phyloP scores from a whole-genome alignment of 1,140 invertebrate species.

The Steinernema khuongi region DNA sequence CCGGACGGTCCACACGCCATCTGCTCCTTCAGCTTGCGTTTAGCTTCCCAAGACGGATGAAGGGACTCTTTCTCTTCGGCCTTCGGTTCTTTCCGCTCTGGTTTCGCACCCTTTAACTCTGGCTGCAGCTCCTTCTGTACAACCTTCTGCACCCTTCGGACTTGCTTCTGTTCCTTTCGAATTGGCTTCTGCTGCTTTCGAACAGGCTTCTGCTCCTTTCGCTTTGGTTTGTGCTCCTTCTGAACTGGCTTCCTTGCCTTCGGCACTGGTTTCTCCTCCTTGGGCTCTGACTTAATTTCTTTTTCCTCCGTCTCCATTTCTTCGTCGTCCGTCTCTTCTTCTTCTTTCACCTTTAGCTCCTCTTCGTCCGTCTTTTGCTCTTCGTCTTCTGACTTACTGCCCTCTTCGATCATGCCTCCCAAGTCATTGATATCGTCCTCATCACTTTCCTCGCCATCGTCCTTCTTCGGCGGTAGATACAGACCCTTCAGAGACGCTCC shows the following conservation, averaged over 20 bases:
- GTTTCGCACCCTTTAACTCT: background rate
- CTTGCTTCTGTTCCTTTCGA: background rate
- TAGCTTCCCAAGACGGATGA: constrained; percentile 15
- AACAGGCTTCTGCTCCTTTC: background rate
- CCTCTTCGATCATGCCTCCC: background rate
- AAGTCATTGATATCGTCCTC: background rate
- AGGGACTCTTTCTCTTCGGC: background rate
- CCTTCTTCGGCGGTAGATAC: background rate
- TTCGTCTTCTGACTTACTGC: background rate
- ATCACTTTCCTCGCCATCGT: background rate
- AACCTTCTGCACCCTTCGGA: background rate
- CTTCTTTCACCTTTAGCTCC: no score
- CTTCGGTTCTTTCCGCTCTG: background rate
- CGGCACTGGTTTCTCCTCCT: background rate
- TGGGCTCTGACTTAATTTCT: background rate
- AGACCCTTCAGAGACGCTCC: background rate
- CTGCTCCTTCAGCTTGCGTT: constrained; percentile 2
- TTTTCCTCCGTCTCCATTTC: background rate
- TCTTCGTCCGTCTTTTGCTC: background rate
- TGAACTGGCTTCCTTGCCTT: background rate
- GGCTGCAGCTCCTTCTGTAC: background rate
- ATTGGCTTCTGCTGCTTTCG: no score
- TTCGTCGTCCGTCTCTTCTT: background rate
- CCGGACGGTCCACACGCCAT: constrained; percentile 1
- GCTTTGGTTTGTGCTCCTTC: background rate